These are phyloP conservation scores for Hydrolagus colliei DNA, from an alignment of 2,797 vertebrate species.

Conservation along the genomic window DNA sequence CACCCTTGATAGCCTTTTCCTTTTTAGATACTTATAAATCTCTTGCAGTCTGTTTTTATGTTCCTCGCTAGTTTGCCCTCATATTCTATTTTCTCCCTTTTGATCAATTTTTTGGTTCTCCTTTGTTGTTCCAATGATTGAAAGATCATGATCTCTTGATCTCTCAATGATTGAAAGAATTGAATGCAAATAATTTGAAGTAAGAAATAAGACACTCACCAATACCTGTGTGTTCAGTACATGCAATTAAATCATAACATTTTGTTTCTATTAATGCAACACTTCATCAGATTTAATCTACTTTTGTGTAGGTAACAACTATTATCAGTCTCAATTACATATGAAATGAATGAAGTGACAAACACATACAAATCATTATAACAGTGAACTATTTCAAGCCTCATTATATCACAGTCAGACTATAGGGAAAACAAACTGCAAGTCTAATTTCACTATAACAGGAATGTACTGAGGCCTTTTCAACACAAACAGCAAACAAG, in stretches of 20 bases:
- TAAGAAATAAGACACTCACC: background rate
- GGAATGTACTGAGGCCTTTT: conserved; percentile 19
- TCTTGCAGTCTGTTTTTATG: too few species aligned
- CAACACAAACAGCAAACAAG: background rate
- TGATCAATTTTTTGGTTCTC: too few species aligned
- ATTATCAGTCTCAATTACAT: background rate
- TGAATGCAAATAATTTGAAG: too few species aligned
- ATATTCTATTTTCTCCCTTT: too few species aligned
- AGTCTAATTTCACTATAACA: background rate
- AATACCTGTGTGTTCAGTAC: background rate
- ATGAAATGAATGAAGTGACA: background rate
- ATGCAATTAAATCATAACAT: background rate
- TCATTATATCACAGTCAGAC: background rate
- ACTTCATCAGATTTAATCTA: background rate
- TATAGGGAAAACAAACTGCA: background rate
- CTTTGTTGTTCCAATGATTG: too few species aligned
- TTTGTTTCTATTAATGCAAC: background rate
- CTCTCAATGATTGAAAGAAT: too few species aligned
- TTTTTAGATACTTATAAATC: too few species aligned
- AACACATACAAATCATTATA: background rate
- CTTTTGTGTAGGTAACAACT: background rate
- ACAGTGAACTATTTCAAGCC: background rate
- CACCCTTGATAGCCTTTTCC: too few species aligned
- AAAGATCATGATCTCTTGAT: too few species aligned
- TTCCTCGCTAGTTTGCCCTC: too few species aligned